A percentile compares a stretch with the other conserved stretches of the same genome.
phyloP scores from a whole-genome alignment of 92 coral and sea anemone genomes.

The Epizoanthus scotinus region DNA sequence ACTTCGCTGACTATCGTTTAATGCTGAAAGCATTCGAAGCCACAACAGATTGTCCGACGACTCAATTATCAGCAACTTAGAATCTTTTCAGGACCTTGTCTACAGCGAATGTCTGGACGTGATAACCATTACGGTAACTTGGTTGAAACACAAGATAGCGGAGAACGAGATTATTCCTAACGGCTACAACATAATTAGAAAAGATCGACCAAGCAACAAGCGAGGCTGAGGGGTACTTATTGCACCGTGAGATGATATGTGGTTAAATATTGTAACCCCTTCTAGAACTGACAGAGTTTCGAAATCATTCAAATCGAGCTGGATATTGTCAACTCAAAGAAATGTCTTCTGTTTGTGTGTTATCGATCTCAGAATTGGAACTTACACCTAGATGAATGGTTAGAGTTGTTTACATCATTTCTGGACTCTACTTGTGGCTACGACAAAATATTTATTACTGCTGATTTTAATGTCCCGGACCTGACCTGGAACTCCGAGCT shows the following conservation, averaged over 20 bases:
- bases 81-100: slow-evolving; percentile 22
- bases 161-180: slow-evolving; percentile 17
- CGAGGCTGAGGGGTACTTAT: slow-evolving; percentile 31
- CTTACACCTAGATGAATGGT: too few relatives aligned
- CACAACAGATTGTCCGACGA: not conserved
- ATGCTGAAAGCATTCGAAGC: not conserved
- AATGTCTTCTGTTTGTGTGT: too few relatives aligned
- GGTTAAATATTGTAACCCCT: not conserved
- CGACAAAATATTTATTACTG: too few relatives aligned
- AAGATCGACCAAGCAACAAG: slow-evolving; percentile 8
- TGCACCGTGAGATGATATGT: not conserved
- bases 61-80: slow-evolving; percentile 13
- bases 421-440: too few relatives aligned
- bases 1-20: slow-evolving; percentile 9
- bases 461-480: too few relatives aligned
- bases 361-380: too few relatives aligned
- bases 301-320: slow-evolving; percentile 14
- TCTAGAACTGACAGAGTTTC: not conserved
- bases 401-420: too few relatives aligned
- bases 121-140: slow-evolving; percentile 31
- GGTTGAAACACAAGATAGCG: slow-evolving; percentile 20
- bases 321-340: not conserved
- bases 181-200: slow-evolving; percentile 31
- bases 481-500: too few relatives aligned
- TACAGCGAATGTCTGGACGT: slow-evolving; percentile 19